Evolutionary conservation across 2,113 vertebrate genomes (phyloP).

Genomic region (Piliocolobus tephrosceles): DNA sequence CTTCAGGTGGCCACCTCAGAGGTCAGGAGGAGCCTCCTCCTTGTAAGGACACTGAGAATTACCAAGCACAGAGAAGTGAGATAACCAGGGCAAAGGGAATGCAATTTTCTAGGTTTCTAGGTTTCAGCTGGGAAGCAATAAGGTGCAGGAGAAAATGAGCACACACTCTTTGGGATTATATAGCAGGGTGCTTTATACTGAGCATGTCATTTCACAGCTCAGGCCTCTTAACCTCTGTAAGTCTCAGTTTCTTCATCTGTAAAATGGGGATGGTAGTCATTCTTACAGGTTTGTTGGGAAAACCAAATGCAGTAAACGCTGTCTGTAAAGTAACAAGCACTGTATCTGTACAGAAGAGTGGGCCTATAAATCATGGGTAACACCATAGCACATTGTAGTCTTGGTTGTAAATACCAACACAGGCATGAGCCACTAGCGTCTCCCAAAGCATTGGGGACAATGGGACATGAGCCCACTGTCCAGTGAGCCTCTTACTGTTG

Average conservation of each 20-base stretch:
- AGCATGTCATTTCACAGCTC: neutral
- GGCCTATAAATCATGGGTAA: neutral
- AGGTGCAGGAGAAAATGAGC: neutral
- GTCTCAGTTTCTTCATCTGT: neutral
- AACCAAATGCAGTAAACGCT: neutral
- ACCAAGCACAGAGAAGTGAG: neutral
- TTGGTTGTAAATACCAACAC: too few species aligned
- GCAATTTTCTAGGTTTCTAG: neutral
- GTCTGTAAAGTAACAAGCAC: neutral
- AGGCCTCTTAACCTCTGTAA: neutral
- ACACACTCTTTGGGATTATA: neutral
- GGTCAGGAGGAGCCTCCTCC: neutral
- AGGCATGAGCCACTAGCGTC: neutral
- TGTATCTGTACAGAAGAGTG: neutral
- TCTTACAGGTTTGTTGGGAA: neutral
- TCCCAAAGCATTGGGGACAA: neutral
- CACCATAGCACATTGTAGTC: neutral
- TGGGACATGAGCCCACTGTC: accelerated
- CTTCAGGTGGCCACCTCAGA: neutral
- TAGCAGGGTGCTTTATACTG: neutral
- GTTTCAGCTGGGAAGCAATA: neutral
- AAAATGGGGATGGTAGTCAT: neutral
- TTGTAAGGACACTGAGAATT: neutral
- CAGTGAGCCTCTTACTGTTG: neutral
- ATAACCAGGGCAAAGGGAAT: neutral